Evolutionary conservation across 2,797 vertebrate species (phyloP).

Genomic region (Helarctos malayanus): DNA sequence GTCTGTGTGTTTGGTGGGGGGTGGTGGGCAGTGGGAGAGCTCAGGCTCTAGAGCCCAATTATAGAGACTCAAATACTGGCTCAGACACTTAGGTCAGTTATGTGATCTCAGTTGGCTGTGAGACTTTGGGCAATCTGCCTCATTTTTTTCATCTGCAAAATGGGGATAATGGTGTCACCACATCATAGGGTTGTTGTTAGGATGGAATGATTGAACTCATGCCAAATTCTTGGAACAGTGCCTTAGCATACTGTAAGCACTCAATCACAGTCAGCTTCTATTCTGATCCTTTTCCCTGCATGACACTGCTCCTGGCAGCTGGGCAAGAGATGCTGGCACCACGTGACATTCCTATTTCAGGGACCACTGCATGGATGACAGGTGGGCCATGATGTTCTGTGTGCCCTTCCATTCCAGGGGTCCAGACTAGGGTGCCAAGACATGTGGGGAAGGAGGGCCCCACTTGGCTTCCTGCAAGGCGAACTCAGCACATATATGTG

Average conservation of each 20-base stretch:
- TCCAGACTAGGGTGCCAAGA: conserved; percentile 53
- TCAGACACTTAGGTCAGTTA: not conserved
- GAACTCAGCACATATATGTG: conserved; percentile 56
- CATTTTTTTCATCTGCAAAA: conserved; percentile 43
- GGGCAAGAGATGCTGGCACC: not conserved
- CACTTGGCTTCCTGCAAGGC: conserved; percentile 72
- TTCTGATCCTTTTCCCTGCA: not conserved
- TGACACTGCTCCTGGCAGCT: not conserved
- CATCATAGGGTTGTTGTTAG: not conserved
- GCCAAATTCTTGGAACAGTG: not conserved
- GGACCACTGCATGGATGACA: not conserved
- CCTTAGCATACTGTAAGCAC: not conserved
- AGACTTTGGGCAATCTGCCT: not conserved
- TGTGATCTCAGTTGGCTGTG: not conserved
- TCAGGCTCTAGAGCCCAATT: not conserved
- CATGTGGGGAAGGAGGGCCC: conserved; percentile 15
- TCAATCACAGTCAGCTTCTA: not conserved
- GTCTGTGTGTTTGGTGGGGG: not conserved
- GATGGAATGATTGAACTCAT: conserved; percentile 18
- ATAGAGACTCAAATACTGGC: not conserved
- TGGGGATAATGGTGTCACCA: not conserved
- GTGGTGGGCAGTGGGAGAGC: not conserved
- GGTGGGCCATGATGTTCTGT: not conserved
- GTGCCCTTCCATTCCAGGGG: conserved; percentile 12
- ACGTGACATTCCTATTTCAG: not conserved